Percentiles rank a stretch among this genome's conserved stretches.
Conservation (phyloP, 2,888 invertebrate genomes). For the Oithona nana region DNA sequence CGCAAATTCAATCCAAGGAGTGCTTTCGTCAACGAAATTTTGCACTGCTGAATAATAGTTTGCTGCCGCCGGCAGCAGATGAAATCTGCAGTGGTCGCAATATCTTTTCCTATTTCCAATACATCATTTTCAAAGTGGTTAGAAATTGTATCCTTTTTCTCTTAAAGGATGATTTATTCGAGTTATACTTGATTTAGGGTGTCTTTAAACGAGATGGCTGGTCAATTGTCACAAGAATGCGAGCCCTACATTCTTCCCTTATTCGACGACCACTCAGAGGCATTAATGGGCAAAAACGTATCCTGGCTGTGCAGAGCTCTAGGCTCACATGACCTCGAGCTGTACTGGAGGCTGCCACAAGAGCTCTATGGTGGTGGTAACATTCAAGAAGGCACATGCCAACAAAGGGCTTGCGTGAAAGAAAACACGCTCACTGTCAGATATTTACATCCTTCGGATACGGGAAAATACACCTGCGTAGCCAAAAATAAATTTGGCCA, state of each 20-base stretch:
- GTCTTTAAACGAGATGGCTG: neutral
- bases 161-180: too few species aligned
- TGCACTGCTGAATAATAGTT: too few species aligned
- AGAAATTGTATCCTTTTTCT: too few species aligned
- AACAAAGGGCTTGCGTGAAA: slow-evolving; percentile 19
- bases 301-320: slow-evolving; percentile 22
- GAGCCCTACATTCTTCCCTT: slow-evolving; percentile 22
- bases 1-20: too few species aligned
- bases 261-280: slow-evolving; percentile 20
- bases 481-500: slow-evolving; percentile 20
- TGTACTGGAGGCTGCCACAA: slow-evolving; percentile 21
- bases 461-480: slow-evolving; percentile 21
- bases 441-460: slow-evolving; percentile 22
- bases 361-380: neutral
- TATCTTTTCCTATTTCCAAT: too few species aligned
- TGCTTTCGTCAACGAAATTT: too few species aligned
- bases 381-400: slow-evolving; percentile 17
- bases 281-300: slow-evolving; percentile 21
- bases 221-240: slow-evolving; percentile 18
- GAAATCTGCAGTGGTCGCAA: too few species aligned
- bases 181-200: too few species aligned
- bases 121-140: too few species aligned
- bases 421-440: slow-evolving; percentile 21
- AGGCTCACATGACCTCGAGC: slow-evolving; percentile 20
- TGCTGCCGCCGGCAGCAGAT: too few species aligned